These are phyloP conservation scores for Copidosoma floridanum DNA, from an alignment of 1,140 invertebrate genomes.

Conservation along the genomic window DNA sequence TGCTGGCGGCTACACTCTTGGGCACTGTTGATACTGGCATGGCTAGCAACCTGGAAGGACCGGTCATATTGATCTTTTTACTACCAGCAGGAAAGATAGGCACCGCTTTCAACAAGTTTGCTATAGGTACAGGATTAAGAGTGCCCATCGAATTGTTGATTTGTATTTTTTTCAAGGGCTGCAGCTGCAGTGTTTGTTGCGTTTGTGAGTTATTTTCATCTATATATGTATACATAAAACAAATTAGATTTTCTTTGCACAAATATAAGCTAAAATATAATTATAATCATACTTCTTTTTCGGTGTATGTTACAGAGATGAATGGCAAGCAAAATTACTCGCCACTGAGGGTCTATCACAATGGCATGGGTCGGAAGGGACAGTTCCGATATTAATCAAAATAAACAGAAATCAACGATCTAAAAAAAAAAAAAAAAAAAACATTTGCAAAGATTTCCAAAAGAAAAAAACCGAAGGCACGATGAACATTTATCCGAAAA, in stretches of 20 bases:
- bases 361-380: slow-evolving; percentile 72
- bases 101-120: slow-evolving; percentile 32
- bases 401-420: too few relatives aligned
- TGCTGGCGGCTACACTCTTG: not conserved
- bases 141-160: slow-evolving; percentile 8
- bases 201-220: not conserved
- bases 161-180: not conserved
- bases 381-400: slow-evolving; percentile 79
- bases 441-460: too few relatives aligned
- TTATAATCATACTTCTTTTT: slow-evolving; percentile 24
- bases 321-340: slow-evolving; percentile 74
- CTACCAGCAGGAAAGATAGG: slow-evolving; percentile 2
- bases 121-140: slow-evolving; percentile 37
- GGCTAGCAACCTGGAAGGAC: not conserved
- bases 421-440: too few relatives aligned
- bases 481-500: too few relatives aligned
- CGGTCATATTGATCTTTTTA: slow-evolving; percentile 17
- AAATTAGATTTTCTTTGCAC: too few relatives aligned
- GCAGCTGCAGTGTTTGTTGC: not conserved
- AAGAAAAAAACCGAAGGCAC: too few relatives aligned
- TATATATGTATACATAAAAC: too few relatives aligned
- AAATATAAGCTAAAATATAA: too few relatives aligned
- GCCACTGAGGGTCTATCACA: slow-evolving; percentile 74
- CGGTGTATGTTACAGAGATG: slow-evolving; percentile 59
- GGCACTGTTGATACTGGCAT: slow-evolving; percentile 8